A percentile compares a stretch with the other conserved stretches of the same genome.
These are phyloP conservation scores for Cryptocheilus praepositus DNA, from an alignment of 2,888 invertebrate genomes.

Conservation along the genomic window DNA sequence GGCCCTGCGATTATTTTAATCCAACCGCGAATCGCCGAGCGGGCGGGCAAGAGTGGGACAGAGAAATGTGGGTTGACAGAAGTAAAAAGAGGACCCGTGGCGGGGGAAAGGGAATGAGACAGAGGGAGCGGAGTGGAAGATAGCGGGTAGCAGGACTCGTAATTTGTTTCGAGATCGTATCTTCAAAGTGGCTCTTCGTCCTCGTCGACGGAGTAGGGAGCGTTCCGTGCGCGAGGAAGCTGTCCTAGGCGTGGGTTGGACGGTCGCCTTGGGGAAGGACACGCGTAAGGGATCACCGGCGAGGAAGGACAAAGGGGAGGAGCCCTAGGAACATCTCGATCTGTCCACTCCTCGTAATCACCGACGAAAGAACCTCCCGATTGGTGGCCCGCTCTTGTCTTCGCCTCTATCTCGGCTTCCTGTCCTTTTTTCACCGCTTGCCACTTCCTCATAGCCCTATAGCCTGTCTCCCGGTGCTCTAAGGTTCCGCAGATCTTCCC, in stretches of 20 bases:
- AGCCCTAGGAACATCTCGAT: slow-evolving; percentile 51
- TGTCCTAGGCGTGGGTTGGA: slow-evolving; percentile 35
- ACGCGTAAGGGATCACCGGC: slow-evolving; percentile 23
- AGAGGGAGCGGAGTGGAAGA: slow-evolving; percentile 35
- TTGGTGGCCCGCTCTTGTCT: slow-evolving; percentile 34
- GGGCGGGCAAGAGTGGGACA: slow-evolving; percentile 2
- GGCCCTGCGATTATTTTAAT: slow-evolving; percentile 65
- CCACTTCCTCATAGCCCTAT: not conserved
- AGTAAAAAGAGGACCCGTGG: slow-evolving; percentile 15
- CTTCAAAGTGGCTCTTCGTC: slow-evolving; percentile 70
- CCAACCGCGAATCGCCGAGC: slow-evolving; percentile 51
- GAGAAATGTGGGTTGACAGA: not conserved
- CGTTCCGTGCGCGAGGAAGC: slow-evolving; percentile 48
- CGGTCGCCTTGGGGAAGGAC: slow-evolving; percentile 5
- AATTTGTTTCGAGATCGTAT: slow-evolving; percentile 74
- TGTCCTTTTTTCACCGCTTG: slow-evolving; percentile 10
- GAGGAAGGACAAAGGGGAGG: slow-evolving; percentile 41
- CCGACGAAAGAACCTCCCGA: slow-evolving; percentile 33
- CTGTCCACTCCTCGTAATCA: slow-evolving; percentile 56
- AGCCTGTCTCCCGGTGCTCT: too few species aligned
- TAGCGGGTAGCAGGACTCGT: slow-evolving; percentile 57
- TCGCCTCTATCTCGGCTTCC: slow-evolving; percentile 20
- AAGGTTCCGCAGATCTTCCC: too few species aligned
- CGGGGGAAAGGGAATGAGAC: slow-evolving; percentile 23
- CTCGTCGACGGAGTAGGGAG: slow-evolving; percentile 51